Conservation (phyloP, 1,140 invertebrate genomes). For the Pseudomyrmex gracilis region DNA sequence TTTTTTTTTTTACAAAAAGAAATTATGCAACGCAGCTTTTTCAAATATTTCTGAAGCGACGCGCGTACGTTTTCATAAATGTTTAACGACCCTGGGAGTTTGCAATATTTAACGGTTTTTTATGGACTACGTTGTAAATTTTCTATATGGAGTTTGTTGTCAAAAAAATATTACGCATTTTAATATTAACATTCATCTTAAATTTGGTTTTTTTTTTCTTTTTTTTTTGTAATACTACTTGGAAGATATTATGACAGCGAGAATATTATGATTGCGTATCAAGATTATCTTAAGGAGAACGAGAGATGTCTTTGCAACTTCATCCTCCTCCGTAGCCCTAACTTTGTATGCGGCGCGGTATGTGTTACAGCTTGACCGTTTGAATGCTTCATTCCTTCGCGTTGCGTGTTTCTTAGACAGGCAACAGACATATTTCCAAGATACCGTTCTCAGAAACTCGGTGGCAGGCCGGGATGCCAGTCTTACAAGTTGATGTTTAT, state of each 20-base stretch:
- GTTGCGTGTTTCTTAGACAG: constrained; percentile 44
- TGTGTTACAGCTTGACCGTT: constrained; percentile 41
- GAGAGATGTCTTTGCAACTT: background rate
- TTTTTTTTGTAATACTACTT: too few relatives aligned
- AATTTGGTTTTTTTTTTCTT: background rate
- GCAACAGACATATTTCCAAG: constrained; percentile 53
- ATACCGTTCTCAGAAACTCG: constrained; percentile 37
- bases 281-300: background rate
- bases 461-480: constrained; percentile 14
- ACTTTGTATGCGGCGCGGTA: constrained; percentile 24
- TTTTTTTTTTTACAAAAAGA: background rate
- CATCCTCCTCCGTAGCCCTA: constrained; percentile 5
- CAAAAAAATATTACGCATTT: too few relatives aligned
- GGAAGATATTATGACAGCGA: background rate
- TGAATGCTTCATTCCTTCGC: constrained; percentile 45
- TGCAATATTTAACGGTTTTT: background rate
- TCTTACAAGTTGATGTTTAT: constrained; percentile 35
- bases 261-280: background rate
- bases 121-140: background rate
- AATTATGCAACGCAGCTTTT: background rate
- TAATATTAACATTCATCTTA: too few relatives aligned
- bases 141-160: background rate
- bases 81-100: background rate
- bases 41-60: background rate
- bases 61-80: too few relatives aligned